Base-by-base conservation (phyloP, 2,113 vertebrate species). In the Vulpes lagopus region DNA sequence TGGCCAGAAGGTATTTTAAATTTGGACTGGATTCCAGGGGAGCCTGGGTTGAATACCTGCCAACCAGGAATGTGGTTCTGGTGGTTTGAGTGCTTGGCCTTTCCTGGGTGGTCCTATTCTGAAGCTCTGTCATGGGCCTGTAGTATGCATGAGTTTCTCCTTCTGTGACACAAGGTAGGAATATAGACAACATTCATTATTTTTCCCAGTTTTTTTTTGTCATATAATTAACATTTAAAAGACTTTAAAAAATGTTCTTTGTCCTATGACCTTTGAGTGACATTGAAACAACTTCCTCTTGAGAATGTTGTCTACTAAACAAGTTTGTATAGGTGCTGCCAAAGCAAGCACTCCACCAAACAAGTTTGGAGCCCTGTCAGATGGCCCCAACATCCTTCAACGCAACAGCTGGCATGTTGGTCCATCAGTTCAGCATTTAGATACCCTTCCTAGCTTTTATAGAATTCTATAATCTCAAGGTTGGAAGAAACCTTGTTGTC, bases 121-220 rank as follows among this genome's bases (percentile, higher is more conserved):
- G n/a, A 89, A 23, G 38, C 6, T n/a, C 30, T 2, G 8, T 38
- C 0, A 0, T 5, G 23, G 69, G 8, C 59, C 17, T 38, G 0
- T 51, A 9, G 49, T 32, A 43, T 43, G 43, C 60, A 19, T 30
- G 49, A 60, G 19, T 62, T 60, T 53, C 35, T 32, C 11, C 55
- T 95, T 71, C 9, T 92, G 89, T 78, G 35, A 67, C 2, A 9
- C 11, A 12, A 7, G 11, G 8, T 35, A 6, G 16, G 30, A 49
- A 82, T 22, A 35, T 16, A 79, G 32, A 19, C 9, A 43, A 14
- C 25, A 49, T 53, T 65, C 4, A 14, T 62, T 43, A 43, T 62
- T 27, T 3, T 2, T 25, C 55, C 8, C 35, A 38, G 38, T 94
- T 51, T n/a, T 55, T 43, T 43, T 65, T 62, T 51, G 10, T 79